Evolutionary conservation across 1,140 invertebrate species (phyloP), one percentile per base, ranked within the genome.

Genomic region (Aphelinus certus): DNA sequence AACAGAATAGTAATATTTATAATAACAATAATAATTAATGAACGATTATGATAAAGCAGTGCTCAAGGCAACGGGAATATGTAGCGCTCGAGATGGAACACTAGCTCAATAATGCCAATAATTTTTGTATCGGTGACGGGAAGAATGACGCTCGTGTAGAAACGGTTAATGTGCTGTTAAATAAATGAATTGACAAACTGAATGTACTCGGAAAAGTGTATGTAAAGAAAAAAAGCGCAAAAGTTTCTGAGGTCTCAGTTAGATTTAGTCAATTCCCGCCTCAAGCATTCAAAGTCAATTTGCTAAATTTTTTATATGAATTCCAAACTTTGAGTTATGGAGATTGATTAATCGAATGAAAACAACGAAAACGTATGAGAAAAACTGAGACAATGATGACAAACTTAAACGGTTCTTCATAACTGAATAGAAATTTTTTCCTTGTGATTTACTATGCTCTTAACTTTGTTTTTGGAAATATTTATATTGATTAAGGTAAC

Each of bases 231-330:
- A 9, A 58, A 62, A 63, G 26, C 57, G 66, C 47, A 58, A 67
- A 26, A 26, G 26, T 26, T 26, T 26, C 26, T 26, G 26, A 26
- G 26, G 26, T 26, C 26, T 26, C 26, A 26, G 26, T 26, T 26
- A 26, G 26, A 71, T 67, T 65, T 49, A 76, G 69, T 72, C 75
- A 76, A 76, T 76, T 76, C 45, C 60, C 55, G 49, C 58, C 53
- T 75, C 60, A 46, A 64, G 67, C 60, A 75, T 75, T 75, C 67
- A 62, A 46, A 65, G 73, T 75, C 73, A 75, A 75, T 75, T 65
- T 57, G 48, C 53, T 5, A 56, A 75, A 57, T 58, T 70, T 65
- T 57, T 71, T 61, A 7, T 48, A 47, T 7, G 5, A n/a, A 72
- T 58, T 47, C 6, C 26, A 26, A 26, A 26, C 26, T 26, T 26